phyloP scores from a whole-genome alignment of 2,797 vertebrate species.

The Sebastes oblongus region DNA sequence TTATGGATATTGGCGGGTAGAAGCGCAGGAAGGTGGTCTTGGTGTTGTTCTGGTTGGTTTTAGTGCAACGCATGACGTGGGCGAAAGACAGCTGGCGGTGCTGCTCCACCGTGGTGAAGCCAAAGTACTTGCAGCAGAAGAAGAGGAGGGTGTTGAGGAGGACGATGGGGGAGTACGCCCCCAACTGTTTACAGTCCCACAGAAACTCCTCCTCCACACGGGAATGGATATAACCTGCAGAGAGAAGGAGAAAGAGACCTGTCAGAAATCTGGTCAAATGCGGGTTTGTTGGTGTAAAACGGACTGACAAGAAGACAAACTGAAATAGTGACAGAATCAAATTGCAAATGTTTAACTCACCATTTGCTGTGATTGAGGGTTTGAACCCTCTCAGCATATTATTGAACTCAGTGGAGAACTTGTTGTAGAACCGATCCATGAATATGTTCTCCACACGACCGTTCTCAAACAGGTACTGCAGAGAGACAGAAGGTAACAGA shows the following conservation, averaged over 20 bases:
- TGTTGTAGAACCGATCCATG: constrained; percentile 93
- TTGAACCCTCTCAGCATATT: constrained; percentile 90
- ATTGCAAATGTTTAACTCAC: constrained; percentile 77
- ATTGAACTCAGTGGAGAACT: constrained; percentile 93
- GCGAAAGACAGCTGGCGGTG: constrained; percentile 96
- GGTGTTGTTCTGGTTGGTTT: constrained; percentile 86
- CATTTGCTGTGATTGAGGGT: constrained; percentile 89
- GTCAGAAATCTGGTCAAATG: neutral
- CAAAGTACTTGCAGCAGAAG: constrained; percentile 98
- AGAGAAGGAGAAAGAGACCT: rapidly evolving
- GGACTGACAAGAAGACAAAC: neutral
- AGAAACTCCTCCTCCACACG: constrained; percentile 96
- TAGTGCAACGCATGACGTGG: constrained; percentile 94
- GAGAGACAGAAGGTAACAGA: neutral
- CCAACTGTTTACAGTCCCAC: constrained; percentile 98
- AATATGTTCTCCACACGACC: constrained; percentile 99
- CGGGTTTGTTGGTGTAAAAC: neutral
- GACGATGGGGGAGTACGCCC: constrained; percentile 96
- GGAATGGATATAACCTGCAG: constrained; percentile 91
- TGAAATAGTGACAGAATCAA: neutral
- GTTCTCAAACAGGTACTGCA: constrained; percentile 95
- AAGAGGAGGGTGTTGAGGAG: constrained; percentile 97
- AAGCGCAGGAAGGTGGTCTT: constrained; percentile 95
- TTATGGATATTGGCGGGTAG: constrained; percentile 88
- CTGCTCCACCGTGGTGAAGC: constrained; percentile 91